Conservation (phyloP, 2,888 invertebrate genomes). For the Scaptomyza parva region DNA sequence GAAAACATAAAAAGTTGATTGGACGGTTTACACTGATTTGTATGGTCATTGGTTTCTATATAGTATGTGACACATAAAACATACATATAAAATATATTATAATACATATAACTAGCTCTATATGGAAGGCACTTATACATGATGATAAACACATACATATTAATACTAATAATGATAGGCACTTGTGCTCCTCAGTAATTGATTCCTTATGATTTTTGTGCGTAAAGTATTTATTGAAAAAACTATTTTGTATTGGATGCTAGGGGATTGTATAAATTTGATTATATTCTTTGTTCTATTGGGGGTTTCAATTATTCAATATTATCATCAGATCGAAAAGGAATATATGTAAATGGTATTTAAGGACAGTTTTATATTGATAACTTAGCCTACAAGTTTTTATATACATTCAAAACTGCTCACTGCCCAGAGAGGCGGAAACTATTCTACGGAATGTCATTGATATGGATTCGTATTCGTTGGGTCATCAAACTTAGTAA, state of each 20-base stretch:
- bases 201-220: slow-evolving; percentile 20
- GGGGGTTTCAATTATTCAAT: background rate
- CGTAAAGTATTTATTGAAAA: background rate
- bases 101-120: slow-evolving; percentile 1
- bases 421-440: slow-evolving; percentile 9
- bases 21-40: slow-evolving; percentile 83
- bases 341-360: background rate
- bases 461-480: slow-evolving; percentile 83
- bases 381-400: slow-evolving; percentile 11
- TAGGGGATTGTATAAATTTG: background rate
- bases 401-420: slow-evolving; percentile 31
- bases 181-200: slow-evolving; percentile 41
- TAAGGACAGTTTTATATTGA: background rate
- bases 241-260: background rate
- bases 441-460: slow-evolving; percentile 75
- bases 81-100: slow-evolving; percentile 48
- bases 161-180: slow-evolving; percentile 51
- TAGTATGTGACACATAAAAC: slow-evolving; percentile 72
- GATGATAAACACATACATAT: slow-evolving; percentile 32
- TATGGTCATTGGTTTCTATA: slow-evolving; percentile 70
- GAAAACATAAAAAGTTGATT: slow-evolving; percentile 75
- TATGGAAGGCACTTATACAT: slow-evolving; percentile 31
- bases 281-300: background rate
- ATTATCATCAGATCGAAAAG: background rate
- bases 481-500: slow-evolving; percentile 72